These are phyloP conservation scores for Panthera leo DNA, from an alignment of 2,113 vertebrate species.

Conservation along the genomic window DNA sequence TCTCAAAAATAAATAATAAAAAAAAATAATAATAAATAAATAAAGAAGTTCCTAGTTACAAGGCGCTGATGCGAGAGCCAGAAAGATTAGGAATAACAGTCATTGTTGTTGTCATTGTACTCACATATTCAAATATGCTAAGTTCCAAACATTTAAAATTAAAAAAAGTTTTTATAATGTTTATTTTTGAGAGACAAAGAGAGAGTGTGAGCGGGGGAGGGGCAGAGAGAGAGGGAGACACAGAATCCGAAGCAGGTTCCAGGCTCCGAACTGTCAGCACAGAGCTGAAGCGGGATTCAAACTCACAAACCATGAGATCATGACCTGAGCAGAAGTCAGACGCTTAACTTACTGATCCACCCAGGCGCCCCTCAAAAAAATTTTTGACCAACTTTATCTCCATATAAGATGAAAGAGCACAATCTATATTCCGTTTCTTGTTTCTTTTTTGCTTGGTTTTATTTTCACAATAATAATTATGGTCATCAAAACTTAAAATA, in stretches of 20 bases:
- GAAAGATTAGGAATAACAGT: background rate
- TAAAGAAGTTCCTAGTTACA: background rate
- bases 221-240: too few species aligned
- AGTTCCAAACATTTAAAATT: background rate
- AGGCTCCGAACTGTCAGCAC: too few species aligned
- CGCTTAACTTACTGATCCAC: too few species aligned
- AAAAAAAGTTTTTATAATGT: too few species aligned
- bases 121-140: background rate
- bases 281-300: too few species aligned
- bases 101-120: background rate
- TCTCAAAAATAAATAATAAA: too few species aligned
- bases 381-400: background rate
- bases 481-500: background rate
- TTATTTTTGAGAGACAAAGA: too few species aligned
- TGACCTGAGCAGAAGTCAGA: too few species aligned
- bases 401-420: background rate
- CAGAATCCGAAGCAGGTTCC: too few species aligned
- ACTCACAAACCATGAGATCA: too few species aligned
- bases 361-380: background rate
- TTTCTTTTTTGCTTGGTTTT: background rate
- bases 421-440: background rate
- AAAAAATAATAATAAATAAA: too few species aligned
- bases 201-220: too few species aligned
- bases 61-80: background rate
- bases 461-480: background rate